phyloP scores from a whole-genome alignment of 2,888 invertebrate species.

The Campopleginae sp. region DNA sequence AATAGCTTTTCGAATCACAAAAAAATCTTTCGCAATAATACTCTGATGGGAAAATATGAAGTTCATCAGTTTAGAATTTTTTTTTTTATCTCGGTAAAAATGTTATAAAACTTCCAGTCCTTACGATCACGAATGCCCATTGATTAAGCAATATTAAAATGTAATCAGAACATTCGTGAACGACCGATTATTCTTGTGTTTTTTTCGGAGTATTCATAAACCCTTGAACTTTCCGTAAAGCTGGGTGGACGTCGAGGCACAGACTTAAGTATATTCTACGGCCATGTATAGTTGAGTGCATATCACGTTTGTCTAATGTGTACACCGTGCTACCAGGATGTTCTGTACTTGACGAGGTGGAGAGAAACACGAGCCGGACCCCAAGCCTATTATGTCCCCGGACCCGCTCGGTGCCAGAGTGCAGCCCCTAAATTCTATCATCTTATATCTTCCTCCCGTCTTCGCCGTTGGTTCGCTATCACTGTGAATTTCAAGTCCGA shows the following conservation, averaged over 20 bases:
- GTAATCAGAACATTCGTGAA: no score
- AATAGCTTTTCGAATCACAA: no score
- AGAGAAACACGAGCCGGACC: constrained; percentile 65
- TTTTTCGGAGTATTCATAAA: not conserved
- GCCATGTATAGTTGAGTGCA: constrained; percentile 30
- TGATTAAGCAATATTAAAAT: no score
- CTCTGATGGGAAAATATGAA: no score
- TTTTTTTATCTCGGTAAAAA: no score
- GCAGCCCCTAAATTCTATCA: constrained; percentile 61
- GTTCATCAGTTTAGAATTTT: no score
- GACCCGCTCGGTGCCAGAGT: constrained; percentile 44
- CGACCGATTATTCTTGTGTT: no score
- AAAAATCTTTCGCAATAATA: no score
- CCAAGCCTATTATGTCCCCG: constrained; percentile 63
- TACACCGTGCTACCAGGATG: constrained; percentile 31
- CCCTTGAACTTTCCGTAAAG: constrained; percentile 44
- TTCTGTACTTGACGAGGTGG: constrained; percentile 55
- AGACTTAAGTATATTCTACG: constrained; percentile 22
- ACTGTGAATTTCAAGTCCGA: constrained; percentile 62
- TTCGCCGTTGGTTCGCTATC: constrained; percentile 57
- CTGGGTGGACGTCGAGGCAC: constrained; percentile 2
- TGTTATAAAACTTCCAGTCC: no score
- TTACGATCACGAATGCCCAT: no score
- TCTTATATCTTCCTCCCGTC: constrained; percentile 9
- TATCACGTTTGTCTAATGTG: constrained; percentile 65